Evolutionary conservation across 2,888 invertebrate species (phyloP), one percentile per base, ranked within the genome.

Genomic region (Eupithecia centaureata): DNA sequence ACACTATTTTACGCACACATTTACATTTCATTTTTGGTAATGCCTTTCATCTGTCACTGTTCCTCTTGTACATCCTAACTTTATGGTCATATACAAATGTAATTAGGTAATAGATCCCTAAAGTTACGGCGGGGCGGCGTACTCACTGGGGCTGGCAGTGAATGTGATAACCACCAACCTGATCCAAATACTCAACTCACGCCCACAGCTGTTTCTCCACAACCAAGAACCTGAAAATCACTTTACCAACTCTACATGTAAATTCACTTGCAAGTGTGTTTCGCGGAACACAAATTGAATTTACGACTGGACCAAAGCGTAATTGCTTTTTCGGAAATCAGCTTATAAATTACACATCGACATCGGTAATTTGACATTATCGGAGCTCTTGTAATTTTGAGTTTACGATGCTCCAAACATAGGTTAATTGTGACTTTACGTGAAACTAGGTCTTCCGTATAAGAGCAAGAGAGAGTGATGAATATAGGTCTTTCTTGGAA

Each of bases 251-350:
- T 18, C 15, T 4, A 52, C 52, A 27, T 56, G 75, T 61, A 70
- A 75, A 75, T 52, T 27, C 7, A 56, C n/a, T n/a, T 70, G 68
- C 58, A 68, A 69, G 69, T 72, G 68, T 63, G 52, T 63, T 76
- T 78, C 77, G 68, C 73, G 68, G 75, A 79, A 80, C 76, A 73
- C 76, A 76, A 80, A 80, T 79, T 79, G 78, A 82, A 83, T 82
- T 81, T 82, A 80, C 74, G 76, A 77, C 71, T 76, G 75, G 56
- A 70, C 74, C 76, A 76, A 77, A 79, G 73, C 71, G 70, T 82
- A 81, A 80, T 80, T 80, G 80, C 76, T 74, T 81, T 80, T 81
- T 78, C 67, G 70, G 78, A 80, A 81, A 77, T 73, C 68, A 70
- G 71, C 66, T 65, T 33, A 70, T 67, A 75, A 75, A 74, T 71